A percentile compares a stretch with the other conserved stretches of the same genome.
Conservation (phyloP, 2,113 vertebrate genomes). For the Dissostichus mawsoni region DNA sequence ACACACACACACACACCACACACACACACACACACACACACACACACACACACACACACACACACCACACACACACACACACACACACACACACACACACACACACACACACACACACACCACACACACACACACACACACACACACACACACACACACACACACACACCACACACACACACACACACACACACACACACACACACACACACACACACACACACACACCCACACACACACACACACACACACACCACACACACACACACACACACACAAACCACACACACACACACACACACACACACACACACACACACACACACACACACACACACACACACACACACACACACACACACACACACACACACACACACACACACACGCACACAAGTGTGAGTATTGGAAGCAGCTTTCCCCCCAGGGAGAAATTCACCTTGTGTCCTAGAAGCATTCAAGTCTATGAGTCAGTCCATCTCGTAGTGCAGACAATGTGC, state of each 20-base stretch:
- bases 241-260: background rate
- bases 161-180: conserved; percentile 7
- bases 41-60: no score
- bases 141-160: background rate
- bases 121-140: conserved; percentile 12
- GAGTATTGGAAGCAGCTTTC: conserved; percentile 22
- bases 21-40: conserved; percentile 7
- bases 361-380: background rate
- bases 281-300: background rate
- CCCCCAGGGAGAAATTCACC: conserved; percentile 18
- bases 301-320: conserved; percentile 16
- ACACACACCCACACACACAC: background rate
- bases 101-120: conserved; percentile 7
- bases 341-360: background rate
- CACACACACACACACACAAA: no score
- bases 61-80: background rate
- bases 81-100: conserved; percentile 10
- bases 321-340: conserved; percentile 7
- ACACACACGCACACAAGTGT: conserved; percentile 16
- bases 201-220: conserved; percentile 14
- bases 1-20: background rate
- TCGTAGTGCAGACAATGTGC: conserved; percentile 39
- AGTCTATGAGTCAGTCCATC: conserved; percentile 27
- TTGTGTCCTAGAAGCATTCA: conserved; percentile 21
- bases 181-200: conserved; percentile 7